These are phyloP conservation scores for Eptesicus fuscus DNA, from an alignment of 2,113 vertebrate genomes.

Conservation along the genomic window DNA sequence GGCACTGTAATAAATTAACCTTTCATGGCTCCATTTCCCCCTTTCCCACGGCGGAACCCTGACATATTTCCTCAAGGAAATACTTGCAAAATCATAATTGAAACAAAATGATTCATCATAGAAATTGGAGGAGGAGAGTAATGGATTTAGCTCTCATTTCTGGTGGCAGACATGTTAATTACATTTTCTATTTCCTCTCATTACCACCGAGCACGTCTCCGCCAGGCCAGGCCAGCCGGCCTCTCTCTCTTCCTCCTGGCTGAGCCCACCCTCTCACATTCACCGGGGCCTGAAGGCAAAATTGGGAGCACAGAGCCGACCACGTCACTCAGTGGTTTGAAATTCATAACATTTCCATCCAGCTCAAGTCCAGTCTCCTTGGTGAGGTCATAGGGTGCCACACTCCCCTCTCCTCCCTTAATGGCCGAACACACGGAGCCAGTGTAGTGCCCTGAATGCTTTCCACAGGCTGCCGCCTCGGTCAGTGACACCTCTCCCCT, in stretches of 20 bases:
- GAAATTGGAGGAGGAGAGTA: constrained; percentile 13
- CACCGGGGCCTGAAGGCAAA: neutral
- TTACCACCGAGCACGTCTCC: constrained; percentile 12
- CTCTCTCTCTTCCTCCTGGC: neutral
- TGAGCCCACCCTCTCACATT: neutral
- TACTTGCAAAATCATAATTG: constrained; percentile 65
- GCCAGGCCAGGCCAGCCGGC: neutral
- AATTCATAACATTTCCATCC: neutral
- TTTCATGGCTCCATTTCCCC: constrained; percentile 56
- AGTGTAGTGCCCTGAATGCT: no score
- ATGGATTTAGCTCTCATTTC: constrained; percentile 56
- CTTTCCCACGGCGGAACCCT: constrained; percentile 37
- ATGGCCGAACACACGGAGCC: accelerated
- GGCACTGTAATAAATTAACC: constrained; percentile 55
- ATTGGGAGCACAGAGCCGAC: neutral
- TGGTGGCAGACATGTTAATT: constrained; percentile 70
- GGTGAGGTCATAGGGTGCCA: neutral
- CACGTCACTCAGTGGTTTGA: accelerated
- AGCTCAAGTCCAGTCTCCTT: accelerated
- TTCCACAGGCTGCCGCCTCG: neutral
- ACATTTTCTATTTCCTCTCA: constrained; percentile 69
- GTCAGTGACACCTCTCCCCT: no score
- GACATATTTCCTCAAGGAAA: constrained; percentile 72
- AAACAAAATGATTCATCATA: constrained; percentile 59
- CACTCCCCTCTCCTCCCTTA: accelerated